These are phyloP conservation scores for Melanaphis sacchari DNA, from an alignment of 1,140 invertebrate species.

Conservation along the genomic window DNA sequence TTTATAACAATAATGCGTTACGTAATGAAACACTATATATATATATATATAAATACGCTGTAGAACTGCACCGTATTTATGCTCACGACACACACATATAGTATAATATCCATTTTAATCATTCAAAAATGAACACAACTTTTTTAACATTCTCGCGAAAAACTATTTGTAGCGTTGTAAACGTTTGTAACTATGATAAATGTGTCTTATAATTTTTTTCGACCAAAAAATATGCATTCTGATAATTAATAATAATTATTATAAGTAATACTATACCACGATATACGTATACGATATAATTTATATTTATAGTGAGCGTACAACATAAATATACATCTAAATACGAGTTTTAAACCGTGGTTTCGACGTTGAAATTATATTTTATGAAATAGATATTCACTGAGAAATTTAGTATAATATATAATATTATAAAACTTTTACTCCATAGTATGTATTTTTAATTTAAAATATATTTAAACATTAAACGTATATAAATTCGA, in stretches of 20 bases:
- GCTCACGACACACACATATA: neutral
- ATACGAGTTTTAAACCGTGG: neutral
- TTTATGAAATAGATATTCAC: neutral
- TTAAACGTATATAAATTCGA: neutral
- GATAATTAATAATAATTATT: neutral
- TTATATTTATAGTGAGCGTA: neutral
- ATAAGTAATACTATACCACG: neutral
- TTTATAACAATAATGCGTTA: neutral
- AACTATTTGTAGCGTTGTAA: neutral
- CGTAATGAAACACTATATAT: neutral
- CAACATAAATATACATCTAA: neutral
- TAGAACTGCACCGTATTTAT: neutral
- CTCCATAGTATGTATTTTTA: neutral
- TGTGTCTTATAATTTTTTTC: neutral
- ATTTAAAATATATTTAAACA: conserved; percentile 14
- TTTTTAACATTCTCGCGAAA: neutral
- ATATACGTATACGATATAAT: neutral
- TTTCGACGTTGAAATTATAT: neutral
- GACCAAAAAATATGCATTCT: neutral
- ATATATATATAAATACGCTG: neutral
- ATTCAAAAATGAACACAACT: neutral
- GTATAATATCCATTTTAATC: neutral
- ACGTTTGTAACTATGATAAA: neutral
- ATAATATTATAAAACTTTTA: neutral
- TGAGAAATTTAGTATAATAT: neutral